phyloP scores from a whole-genome alignment of 2,888 invertebrate species.

The Stramonita haemastoma region DNA sequence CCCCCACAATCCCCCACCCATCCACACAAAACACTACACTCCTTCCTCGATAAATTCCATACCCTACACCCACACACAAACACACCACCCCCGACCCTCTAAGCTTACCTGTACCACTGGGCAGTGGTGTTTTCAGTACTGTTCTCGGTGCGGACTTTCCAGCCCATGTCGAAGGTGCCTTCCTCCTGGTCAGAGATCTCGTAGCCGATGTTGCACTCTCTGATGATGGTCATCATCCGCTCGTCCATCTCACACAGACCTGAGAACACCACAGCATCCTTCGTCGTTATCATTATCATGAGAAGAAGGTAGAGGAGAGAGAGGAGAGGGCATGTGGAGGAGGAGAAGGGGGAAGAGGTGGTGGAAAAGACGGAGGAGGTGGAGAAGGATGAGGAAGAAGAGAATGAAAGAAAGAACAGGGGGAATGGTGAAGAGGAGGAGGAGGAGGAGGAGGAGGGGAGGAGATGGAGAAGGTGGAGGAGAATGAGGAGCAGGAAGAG shows the following conservation, averaged over 20 bases:
- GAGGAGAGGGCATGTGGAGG: too few species aligned
- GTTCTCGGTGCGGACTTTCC: constrained; percentile 57
- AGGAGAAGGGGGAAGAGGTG: too few species aligned
- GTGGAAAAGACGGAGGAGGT: too few species aligned
- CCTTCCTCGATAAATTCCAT: not conserved
- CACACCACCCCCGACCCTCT: not conserved
- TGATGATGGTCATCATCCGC: constrained; percentile 55
- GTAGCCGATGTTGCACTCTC: constrained; percentile 71
- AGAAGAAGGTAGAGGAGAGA: not conserved
- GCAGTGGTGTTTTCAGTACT: constrained; percentile 42
- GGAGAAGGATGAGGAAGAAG: too few species aligned
- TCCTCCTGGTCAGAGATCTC: constrained; percentile 66
- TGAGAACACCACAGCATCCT: constrained; percentile 40
- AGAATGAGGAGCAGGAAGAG: too few species aligned
- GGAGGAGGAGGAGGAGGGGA: too few species aligned
- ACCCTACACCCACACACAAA: not conserved
- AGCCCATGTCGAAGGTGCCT: constrained; percentile 63
- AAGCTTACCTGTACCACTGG: constrained; percentile 43
- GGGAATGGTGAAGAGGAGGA: too few species aligned
- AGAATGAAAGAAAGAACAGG: too few species aligned
- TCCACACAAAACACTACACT: not conserved
- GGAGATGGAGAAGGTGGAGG: too few species aligned
- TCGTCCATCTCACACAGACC: constrained; percentile 63
- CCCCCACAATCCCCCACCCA: too few species aligned
- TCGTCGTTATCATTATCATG: not conserved